phyloP scores from a whole-genome alignment of 2,113 vertebrate genomes.

The Passer domesticus region DNA sequence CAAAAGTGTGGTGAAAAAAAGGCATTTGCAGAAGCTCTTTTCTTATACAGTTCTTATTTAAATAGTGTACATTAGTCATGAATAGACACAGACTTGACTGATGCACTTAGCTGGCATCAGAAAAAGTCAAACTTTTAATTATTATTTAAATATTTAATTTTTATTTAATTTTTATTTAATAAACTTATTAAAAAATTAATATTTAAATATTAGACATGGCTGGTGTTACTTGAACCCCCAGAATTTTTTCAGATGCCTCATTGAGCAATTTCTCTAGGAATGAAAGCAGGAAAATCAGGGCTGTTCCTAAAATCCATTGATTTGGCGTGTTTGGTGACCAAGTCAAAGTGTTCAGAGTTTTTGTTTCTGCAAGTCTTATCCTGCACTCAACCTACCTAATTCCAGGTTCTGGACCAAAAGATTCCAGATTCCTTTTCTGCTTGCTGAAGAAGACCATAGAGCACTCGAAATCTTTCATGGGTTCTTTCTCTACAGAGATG shows the following conservation, averaged over 20 bases:
- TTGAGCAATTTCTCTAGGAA: neutral
- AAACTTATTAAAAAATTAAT: too few relatives aligned
- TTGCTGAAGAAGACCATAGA: neutral
- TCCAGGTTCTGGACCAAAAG: neutral
- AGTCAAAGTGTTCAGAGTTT: neutral
- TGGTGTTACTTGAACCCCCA: neutral
- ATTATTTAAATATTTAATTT: neutral
- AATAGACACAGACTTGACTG: neutral
- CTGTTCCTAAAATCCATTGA: neutral
- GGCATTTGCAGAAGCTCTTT: neutral
- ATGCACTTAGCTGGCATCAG: neutral
- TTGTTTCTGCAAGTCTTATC: neutral
- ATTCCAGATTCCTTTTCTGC: neutral
- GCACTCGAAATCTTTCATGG: neutral
- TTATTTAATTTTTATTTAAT: too few relatives aligned
- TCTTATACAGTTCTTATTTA: neutral
- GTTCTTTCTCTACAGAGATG: neutral
- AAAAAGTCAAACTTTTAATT: neutral
- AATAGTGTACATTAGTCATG: neutral
- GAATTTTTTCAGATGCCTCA: neutral
- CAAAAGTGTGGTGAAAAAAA: neutral
- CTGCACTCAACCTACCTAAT: neutral
- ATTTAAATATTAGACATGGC: neutral
- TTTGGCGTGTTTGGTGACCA: fast-evolving
- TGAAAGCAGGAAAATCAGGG: neutral